Evolutionary conservation across 2,797 vertebrate species (phyloP).

Genomic region (Molothrus aeneus): DNA sequence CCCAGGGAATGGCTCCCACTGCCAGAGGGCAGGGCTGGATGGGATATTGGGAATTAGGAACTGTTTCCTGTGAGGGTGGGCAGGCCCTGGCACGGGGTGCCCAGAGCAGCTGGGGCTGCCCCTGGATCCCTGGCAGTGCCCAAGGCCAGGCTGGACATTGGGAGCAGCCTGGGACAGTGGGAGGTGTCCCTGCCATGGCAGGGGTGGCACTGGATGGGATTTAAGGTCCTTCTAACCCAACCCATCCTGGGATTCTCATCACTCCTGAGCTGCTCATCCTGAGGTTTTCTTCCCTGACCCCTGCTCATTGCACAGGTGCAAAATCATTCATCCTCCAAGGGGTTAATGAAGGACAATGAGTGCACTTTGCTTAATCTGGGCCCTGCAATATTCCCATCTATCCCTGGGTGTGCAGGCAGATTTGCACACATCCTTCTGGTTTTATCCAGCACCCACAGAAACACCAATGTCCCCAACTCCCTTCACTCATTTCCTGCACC

Average conservation of each 20-base stretch:
- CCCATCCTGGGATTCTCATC: neutral
- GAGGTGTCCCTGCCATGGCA: neutral
- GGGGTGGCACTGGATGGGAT: neutral
- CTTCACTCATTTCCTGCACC: neutral
- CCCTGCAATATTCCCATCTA: neutral
- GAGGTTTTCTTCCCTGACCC: neutral
- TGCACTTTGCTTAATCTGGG: neutral
- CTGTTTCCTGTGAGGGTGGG: neutral
- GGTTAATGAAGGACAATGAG: neutral
- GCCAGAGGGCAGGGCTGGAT: rapidly evolving
- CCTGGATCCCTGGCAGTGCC: neutral
- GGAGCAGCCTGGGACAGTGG: neutral
- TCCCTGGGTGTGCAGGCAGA: neutral
- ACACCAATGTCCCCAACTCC: neutral
- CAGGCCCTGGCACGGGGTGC: neutral
- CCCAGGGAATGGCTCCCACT: neutral
- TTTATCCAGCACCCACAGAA: neutral
- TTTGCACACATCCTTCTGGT: neutral
- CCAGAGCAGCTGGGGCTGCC: neutral
- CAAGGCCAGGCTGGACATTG: neutral
- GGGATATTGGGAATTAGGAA: neutral
- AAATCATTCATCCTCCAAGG: neutral
- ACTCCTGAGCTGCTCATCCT: neutral
- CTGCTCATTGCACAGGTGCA: neutral
- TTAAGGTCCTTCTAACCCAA: rapidly evolving